Percentiles rank a stretch among this genome's conserved stretches.
These are phyloP conservation scores for Epizoanthus ramosus DNA, from an alignment of 92 coral and sea anemone species.

Conservation along the genomic window DNA sequence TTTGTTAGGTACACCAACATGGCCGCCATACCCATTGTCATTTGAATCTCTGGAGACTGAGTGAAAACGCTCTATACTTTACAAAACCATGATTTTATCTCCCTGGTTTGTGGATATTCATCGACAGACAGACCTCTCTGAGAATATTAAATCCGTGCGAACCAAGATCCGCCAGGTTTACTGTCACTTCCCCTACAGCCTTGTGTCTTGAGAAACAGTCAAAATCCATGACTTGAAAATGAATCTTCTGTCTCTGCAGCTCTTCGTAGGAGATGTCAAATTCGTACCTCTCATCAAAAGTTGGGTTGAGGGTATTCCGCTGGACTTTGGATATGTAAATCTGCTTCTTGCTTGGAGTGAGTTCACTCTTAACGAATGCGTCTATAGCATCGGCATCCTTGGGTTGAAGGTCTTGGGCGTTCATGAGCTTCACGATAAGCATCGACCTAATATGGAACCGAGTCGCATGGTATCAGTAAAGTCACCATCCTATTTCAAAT, in stretches of 20 bases:
- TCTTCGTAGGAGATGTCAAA: slow-evolving; percentile 86
- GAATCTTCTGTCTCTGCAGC: slow-evolving; percentile 77
- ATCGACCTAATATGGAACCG: slow-evolving; percentile 54
- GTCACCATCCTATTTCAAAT: no score
- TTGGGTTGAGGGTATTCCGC: slow-evolving; percentile 82
- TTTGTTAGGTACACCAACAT: no score
- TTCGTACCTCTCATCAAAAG: slow-evolving; percentile 81
- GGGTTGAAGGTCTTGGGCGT: slow-evolving; percentile 76
- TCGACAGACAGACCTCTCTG: slow-evolving; percentile 86
- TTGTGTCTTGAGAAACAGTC: slow-evolving; percentile 88
- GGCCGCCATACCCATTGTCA: no score
- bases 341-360: slow-evolving; percentile 85
- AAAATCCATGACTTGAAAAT: slow-evolving; percentile 81
- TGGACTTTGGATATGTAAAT: slow-evolving; percentile 82
- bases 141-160: slow-evolving; percentile 86
- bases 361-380: slow-evolving; percentile 87
- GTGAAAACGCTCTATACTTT: no score
- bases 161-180: slow-evolving; percentile 80
- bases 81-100: neutral
- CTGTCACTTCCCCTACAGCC: slow-evolving; percentile 81
- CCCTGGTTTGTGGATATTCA: slow-evolving; percentile 75
- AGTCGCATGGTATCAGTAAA: no score
- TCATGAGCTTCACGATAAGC: slow-evolving; percentile 67
- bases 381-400: slow-evolving; percentile 74
- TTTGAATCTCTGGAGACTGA: no score